phyloP scores from a whole-genome alignment of 2,888 invertebrate genomes.

The Deroplatys truncata region DNA sequence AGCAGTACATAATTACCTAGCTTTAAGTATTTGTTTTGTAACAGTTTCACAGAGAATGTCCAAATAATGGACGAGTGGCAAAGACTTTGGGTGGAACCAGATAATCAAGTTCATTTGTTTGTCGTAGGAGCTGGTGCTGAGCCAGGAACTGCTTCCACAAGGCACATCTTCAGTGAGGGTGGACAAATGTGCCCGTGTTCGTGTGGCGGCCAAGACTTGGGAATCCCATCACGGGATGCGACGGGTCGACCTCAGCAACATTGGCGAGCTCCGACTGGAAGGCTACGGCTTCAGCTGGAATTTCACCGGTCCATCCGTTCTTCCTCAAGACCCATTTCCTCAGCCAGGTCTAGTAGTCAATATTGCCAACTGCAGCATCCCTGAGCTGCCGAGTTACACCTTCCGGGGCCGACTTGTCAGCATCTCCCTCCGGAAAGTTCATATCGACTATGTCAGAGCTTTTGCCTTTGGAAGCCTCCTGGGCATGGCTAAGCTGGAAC shows the following conservation, averaged over 20 bases:
- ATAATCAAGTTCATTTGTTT: not conserved
- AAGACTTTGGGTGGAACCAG: too few species aligned
- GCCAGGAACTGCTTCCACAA: not conserved
- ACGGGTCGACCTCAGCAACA: constrained; percentile 58
- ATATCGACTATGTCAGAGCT: constrained; percentile 58
- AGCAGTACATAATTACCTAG: too few species aligned
- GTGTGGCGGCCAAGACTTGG: constrained; percentile 56
- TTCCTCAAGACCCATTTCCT: constrained; percentile 36
- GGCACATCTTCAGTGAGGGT: constrained; percentile 51
- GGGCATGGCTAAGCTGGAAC: constrained; percentile 59
- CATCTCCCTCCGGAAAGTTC: constrained; percentile 40
- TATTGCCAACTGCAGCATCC: constrained; percentile 42
- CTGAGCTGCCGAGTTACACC: constrained; percentile 14
- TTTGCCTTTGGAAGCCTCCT: constrained; percentile 72
- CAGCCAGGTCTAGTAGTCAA: constrained; percentile 43
- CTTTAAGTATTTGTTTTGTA: too few species aligned
- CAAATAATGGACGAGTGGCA: too few species aligned
- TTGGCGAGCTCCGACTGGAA: constrained; percentile 58
- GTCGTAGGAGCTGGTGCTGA: constrained; percentile 13
- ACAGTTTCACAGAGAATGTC: too few species aligned
- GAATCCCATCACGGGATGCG: constrained; percentile 58
- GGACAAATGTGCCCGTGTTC: constrained; percentile 60
- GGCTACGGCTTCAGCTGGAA: constrained; percentile 57
- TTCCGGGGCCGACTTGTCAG: constrained; percentile 16
- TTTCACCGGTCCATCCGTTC: constrained; percentile 51